Conservation (phyloP, 1,140 invertebrate species). For the Plectrocnemia conspersa region DNA sequence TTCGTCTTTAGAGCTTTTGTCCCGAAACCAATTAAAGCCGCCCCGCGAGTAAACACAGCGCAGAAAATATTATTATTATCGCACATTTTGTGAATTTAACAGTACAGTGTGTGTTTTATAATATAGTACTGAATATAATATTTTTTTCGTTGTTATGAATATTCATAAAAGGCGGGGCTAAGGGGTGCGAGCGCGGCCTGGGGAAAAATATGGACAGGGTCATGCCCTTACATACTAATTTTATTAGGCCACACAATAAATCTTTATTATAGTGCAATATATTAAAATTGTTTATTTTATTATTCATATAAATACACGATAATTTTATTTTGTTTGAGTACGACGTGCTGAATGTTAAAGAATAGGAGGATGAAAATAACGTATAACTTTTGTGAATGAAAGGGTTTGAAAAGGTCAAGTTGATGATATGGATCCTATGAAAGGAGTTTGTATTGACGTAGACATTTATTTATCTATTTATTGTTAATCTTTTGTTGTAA, state of each 20-base stretch:
- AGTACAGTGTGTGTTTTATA: not conserved
- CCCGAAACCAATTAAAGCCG: conserved; percentile 1
- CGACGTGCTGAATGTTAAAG: too few species aligned
- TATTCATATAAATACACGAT: too few species aligned
- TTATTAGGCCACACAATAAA: conserved; percentile 7
- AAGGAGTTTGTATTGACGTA: too few species aligned
- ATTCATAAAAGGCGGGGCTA: conserved; percentile 10
- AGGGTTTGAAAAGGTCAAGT: too few species aligned
- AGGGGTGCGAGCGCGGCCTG: not conserved
- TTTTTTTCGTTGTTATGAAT: conserved; percentile 14
- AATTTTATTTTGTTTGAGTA: too few species aligned
- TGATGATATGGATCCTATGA: too few species aligned
- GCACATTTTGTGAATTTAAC: not conserved
- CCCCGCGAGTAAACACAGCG: not conserved
- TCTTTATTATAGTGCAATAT: too few species aligned
- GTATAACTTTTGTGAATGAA: too few species aligned
- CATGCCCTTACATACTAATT: conserved; percentile 9
- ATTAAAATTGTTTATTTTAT: too few species aligned
- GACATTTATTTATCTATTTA: too few species aligned
- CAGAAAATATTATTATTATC: conserved; percentile 1
- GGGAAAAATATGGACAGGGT: not conserved
- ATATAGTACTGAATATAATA: not conserved
- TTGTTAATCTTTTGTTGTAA: too few species aligned
- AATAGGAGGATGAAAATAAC: too few species aligned
- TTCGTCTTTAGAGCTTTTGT: not conserved